These are phyloP conservation scores for Cheilosia vulpina DNA, from an alignment of 2,888 invertebrate genomes.

Conservation along the genomic window DNA sequence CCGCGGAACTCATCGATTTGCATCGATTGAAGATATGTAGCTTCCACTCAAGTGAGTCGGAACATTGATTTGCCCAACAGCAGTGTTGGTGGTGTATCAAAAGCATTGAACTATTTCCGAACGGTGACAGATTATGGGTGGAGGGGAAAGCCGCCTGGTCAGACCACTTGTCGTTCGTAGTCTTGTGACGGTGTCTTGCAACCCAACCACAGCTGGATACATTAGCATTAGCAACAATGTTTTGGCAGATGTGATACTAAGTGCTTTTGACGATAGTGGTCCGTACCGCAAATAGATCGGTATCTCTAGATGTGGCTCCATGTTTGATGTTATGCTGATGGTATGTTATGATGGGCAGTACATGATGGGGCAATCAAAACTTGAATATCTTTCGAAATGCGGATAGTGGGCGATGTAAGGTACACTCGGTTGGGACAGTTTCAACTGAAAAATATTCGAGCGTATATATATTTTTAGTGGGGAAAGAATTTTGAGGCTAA, in stretches of 20 bases:
- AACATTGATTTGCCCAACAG: conserved; percentile 10
- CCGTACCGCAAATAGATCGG: conserved; percentile 1
- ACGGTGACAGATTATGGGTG: conserved; percentile 8
- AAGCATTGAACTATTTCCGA: conserved; percentile 28
- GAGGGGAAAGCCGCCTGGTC: conserved; percentile 19
- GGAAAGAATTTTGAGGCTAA: neutral
- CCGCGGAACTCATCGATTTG: conserved; percentile 33
- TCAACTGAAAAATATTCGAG: neutral
- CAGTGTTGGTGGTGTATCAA: conserved; percentile 3
- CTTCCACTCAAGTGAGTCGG: conserved; percentile 16
- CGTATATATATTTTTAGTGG: neutral
- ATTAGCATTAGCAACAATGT: conserved; percentile 45
- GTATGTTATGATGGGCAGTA: conserved; percentile 8
- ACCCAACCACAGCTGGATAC: conserved; percentile 33
- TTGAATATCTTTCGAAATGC: conserved; percentile 21
- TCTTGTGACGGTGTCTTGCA: conserved; percentile 20
- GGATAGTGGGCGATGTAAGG: neutral
- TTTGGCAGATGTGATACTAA: conserved; percentile 53
- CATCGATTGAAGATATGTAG: conserved; percentile 7
- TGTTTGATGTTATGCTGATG: conserved; percentile 30
- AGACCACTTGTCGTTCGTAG: conserved; percentile 26
- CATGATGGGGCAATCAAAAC: conserved; percentile 24
- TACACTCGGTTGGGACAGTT: neutral
- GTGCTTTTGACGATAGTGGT: conserved; percentile 55
- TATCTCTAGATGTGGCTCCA: conserved; percentile 4